Evolutionary conservation across 2,113 vertebrate species (phyloP), one percentile per base, ranked within the genome.

Genomic region (Rhinopomastus cyanomelas): DNA sequence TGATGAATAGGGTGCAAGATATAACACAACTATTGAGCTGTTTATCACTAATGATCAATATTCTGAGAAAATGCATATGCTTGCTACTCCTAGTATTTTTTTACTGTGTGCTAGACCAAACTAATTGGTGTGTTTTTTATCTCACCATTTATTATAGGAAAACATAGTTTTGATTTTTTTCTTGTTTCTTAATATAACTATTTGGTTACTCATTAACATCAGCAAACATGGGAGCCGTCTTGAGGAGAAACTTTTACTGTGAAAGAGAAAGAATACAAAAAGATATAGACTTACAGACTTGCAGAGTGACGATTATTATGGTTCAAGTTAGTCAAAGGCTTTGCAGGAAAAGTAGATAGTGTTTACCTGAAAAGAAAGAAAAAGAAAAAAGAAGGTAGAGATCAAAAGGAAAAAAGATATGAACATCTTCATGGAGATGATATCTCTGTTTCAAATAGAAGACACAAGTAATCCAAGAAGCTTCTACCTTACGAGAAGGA

Each of bases 1-100:
- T 93, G 91, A 93, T 88, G 64, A 92, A 90, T 80, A 80, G 55
- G 44, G 74, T 86, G 69, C 56, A 52, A 76, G 86, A 66, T 8
- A n/a, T 68, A 64, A 85, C n/a, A 18, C 0, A 9, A 15, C 26
- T 90, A 74, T 88, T 69, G 56, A 92, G 46, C 73, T 80, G 65
- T 88, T 92, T 91, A 85, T 60, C 18, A 71, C 39, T 76, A 65
- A 51, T 62, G 56, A 67, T 85, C 77, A 61, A 23, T 88, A 64
- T 51, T 55, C 53, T 49, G 64, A 89, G 59, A 68, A 84, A 74
- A 66, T 64, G 27, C 20, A 21, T 88, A 60, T 32, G 32, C 22
- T 64, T 76, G 30, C 21, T 30, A 27, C 27, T 52, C 29, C 26
- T 39, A 74, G 11, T 6, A 16, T 48, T 53, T 48, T 13, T 48